phyloP scores from a whole-genome alignment of 2,113 vertebrate species.

The Festucalex cinctus region DNA sequence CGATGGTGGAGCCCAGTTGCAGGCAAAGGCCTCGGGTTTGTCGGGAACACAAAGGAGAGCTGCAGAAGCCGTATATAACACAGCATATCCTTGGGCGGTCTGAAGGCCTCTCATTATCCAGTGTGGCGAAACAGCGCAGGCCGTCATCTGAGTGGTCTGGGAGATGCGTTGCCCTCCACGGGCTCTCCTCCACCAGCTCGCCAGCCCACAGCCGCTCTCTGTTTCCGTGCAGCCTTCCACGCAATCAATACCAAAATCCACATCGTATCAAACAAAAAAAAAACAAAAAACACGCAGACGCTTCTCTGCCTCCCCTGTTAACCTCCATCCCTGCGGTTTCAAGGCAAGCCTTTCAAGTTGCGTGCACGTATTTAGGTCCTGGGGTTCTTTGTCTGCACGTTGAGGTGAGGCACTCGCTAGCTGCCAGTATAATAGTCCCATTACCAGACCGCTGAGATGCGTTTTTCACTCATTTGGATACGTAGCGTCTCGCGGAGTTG shows the following conservation, averaged over 20 bases:
- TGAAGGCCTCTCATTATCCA: conserved; percentile 71
- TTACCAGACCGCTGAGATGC: conserved; percentile 51
- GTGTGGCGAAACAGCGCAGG: conserved; percentile 61
- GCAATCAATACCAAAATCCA: conserved; percentile 67
- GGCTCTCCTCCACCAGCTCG: conserved; percentile 68
- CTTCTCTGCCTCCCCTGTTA: conserved; percentile 68
- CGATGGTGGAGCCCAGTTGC: conserved; percentile 51
- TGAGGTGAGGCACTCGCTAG: conserved; percentile 51
- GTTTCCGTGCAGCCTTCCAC: conserved; percentile 62
- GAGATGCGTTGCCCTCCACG: conserved; percentile 57
- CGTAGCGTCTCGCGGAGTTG: conserved; percentile 37
- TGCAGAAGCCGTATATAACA: conserved; percentile 64
- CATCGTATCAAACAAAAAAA: conserved; percentile 68
- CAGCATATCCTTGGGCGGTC: conserved; percentile 74
- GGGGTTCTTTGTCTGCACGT: conserved; percentile 67
- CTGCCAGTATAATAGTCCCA: conserved; percentile 64
- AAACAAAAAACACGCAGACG: conserved; percentile 64
- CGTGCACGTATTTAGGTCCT: conserved; percentile 65
- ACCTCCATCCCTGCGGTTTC: conserved; percentile 69
- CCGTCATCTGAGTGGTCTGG: conserved; percentile 66
- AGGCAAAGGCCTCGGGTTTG: conserved; percentile 64
- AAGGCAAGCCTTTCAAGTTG: conserved; percentile 70
- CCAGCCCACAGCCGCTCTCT: conserved; percentile 60
- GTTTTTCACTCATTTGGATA: conserved; percentile 28
- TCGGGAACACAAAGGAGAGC: conserved; percentile 65